Evolutionary conservation across 2,888 invertebrate genomes (phyloP).

Genomic region (Deilephila elpenor): DNA sequence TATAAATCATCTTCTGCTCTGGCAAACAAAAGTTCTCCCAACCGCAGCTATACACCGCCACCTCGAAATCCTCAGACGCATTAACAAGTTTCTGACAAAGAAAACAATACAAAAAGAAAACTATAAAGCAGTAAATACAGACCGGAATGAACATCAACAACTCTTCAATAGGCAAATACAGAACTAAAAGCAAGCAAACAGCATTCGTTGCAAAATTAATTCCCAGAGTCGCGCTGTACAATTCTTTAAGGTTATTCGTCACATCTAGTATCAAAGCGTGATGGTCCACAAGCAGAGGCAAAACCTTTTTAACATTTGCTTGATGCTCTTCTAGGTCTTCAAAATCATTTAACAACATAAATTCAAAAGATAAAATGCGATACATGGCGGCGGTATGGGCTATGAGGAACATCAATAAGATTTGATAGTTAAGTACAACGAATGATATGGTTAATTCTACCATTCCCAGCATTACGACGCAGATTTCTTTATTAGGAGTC

Average conservation of each 20-base stretch:
- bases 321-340: conserved; percentile 44
- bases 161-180: conserved; percentile 62
- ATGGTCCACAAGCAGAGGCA: conserved; percentile 56
- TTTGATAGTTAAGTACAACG: conserved; percentile 66
- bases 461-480: conserved; percentile 50
- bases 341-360: conserved; percentile 52
- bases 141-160: conserved; percentile 66
- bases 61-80: conserved; percentile 66
- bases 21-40: conserved; percentile 71
- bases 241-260: conserved; percentile 54
- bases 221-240: conserved; percentile 70
- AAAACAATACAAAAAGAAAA: conserved; percentile 73
- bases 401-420: conserved; percentile 63
- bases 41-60: conserved; percentile 69
- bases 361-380: conserved; percentile 62
- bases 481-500: conserved; percentile 63
- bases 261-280: conserved; percentile 59
- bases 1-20: conserved; percentile 60
- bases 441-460: conserved; percentile 59
- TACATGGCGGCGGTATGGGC: conserved; percentile 69
- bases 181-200: conserved; percentile 65
- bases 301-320: conserved; percentile 47
- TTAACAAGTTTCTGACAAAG: conserved; percentile 69
- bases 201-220: conserved; percentile 70
- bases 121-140: conserved; percentile 63